Base-by-base conservation (phyloP, 2,888 invertebrate genomes). In the Stratiomys singularior region DNA sequence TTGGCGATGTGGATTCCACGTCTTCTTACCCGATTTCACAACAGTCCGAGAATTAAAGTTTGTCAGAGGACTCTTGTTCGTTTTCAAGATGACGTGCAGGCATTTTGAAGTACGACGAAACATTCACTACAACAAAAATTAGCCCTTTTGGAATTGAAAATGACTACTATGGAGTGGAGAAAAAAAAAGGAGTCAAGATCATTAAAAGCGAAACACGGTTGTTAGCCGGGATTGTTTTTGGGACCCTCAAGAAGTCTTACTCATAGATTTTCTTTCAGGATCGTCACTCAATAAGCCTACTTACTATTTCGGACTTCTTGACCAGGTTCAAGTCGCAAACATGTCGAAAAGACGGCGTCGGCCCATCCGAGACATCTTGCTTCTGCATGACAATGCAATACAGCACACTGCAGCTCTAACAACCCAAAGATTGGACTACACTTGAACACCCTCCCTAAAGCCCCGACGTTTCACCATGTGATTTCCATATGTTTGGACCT, bases 321-420 rank as follows among this genome's bases (percentile, higher is more conserved):
- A 60, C 21, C 60, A 60, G 60, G 25, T 60, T 60, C 23, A 25
- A 60, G 60, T 25, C 23, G 23, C 60, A 25, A 23, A 60, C 23
- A 0, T 5, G 60, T 60, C 60, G 23, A 60, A 60, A 60, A 60
- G 60, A 18, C 1, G 21, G 23, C 60, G 25, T 60, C 60, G 23
- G 23, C 60, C 60, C 60, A 60, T 60, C 2, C 60, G 60, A 60
- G 23, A 23, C 60, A 25, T 4, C 18, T 25, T 60, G 60, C 60
- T 25, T 25, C 23, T 60, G 25, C 15, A 60, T 25, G 60, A 60
- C 60, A 60, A 23, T 60, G 60, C 60, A 25, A 23, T 3, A 60
- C 60, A 5, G 7, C 25, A 60, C 60, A 60, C 60, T 60, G 60
- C 60, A 60, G 60, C 60, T 0, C 60, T 60, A 60, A 60, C 60